Evolutionary conservation across 2,113 vertebrate species (phyloP).

Genomic region (Chascanopsetta lugubris): DNA sequence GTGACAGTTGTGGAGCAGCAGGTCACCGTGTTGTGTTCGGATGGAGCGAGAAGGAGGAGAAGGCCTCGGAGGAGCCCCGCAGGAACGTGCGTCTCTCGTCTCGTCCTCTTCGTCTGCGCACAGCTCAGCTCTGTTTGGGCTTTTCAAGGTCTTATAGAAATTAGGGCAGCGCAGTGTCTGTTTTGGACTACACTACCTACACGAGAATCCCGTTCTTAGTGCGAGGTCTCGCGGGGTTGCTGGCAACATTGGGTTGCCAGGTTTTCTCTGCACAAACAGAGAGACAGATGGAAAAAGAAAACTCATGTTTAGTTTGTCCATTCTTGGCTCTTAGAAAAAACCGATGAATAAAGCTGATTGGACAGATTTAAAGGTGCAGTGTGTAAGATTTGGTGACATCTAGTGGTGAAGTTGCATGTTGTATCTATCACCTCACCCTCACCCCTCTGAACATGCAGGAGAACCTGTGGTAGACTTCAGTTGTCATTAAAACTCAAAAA

Average conservation of each 20-base stretch:
- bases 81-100: neutral
- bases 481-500: too few relatives aligned
- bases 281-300: too few relatives aligned
- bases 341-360: too few relatives aligned
- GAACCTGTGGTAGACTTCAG: too few relatives aligned
- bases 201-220: neutral
- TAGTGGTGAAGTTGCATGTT: too few relatives aligned
- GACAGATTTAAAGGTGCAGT: too few relatives aligned
- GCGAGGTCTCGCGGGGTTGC: slow-evolving; percentile 52
- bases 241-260: slow-evolving; percentile 62
- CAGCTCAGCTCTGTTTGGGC: slow-evolving; percentile 44
- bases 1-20: slow-evolving; percentile 17
- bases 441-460: too few relatives aligned
- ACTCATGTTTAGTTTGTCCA: too few relatives aligned
- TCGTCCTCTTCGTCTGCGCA: slow-evolving; percentile 14
- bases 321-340: neutral
- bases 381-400: too few relatives aligned
- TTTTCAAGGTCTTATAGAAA: slow-evolving; percentile 43
- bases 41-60: too few relatives aligned
- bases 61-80: neutral
- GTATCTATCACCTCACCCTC: too few relatives aligned
- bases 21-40: slow-evolving; percentile 4
- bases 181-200: slow-evolving; percentile 74
- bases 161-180: slow-evolving; percentile 30
- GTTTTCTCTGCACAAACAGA: neutral